Conservation (phyloP, 2,797 vertebrate genomes). For the Arrhamphus sclerolepis region DNA sequence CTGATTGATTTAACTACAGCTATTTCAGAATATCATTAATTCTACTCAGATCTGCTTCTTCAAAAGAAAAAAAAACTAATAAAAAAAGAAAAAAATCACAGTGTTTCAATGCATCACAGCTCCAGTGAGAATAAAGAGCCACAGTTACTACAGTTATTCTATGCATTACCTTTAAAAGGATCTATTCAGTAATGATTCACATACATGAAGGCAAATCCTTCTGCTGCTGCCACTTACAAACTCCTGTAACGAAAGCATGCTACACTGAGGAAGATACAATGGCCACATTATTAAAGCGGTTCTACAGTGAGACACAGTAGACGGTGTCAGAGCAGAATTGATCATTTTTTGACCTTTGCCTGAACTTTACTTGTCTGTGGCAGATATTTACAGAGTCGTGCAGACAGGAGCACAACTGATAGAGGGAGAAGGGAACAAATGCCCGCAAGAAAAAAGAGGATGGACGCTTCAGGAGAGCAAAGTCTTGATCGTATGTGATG, state of each 20-base stretch:
- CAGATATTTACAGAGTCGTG: conserved; percentile 63
- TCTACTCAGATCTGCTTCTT: conserved; percentile 25
- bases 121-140: conserved; percentile 50
- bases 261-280: conserved; percentile 8
- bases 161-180: conserved; percentile 40
- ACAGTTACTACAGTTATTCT: conserved; percentile 34
- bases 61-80: no score
- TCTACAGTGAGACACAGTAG: conserved; percentile 28
- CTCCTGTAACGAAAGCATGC: conserved; percentile 6
- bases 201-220: conserved; percentile 43
- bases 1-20: conserved; percentile 69
- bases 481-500: conserved; percentile 22
- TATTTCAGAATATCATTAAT: conserved; percentile 65
- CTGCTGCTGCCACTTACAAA: conserved; percentile 1
- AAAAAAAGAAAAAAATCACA: conserved; percentile 46
- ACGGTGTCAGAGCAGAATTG: conserved; percentile 44
- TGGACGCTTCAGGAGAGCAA: conserved; percentile 25
- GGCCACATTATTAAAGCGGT: conserved; percentile 21
- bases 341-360: conserved; percentile 70
- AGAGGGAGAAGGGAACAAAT: conserved; percentile 29
- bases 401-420: conserved; percentile 39
- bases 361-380: conserved; percentile 68
- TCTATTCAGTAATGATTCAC: conserved; percentile 48
- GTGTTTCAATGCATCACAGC: conserved; percentile 64
- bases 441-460: conserved; percentile 16